phyloP scores from a whole-genome alignment of 2,888 invertebrate species.

The Amblyjoppa proteus region DNA sequence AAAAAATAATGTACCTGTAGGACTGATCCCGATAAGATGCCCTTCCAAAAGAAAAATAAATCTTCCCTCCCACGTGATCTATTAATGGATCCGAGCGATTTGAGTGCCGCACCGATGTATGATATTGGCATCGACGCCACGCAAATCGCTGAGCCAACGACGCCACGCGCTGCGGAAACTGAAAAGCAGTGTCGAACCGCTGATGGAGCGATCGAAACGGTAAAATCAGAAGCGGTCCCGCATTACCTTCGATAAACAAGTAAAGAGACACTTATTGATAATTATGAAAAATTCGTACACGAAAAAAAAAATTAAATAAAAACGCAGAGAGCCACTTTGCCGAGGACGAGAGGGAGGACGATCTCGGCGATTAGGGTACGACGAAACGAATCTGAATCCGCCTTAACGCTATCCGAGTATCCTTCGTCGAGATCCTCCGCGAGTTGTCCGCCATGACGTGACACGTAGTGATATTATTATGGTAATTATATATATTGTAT shows the following conservation, averaged over 20 bases:
- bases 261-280: neutral
- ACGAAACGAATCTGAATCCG: constrained; percentile 65
- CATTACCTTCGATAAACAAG: neutral
- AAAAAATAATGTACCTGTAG: constrained; percentile 29
- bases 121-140: constrained; percentile 4
- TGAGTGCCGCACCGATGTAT: neutral
- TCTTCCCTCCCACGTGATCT: constrained; percentile 13
- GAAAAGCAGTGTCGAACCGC: constrained; percentile 55
- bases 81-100: constrained; percentile 30
- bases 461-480: constrained; percentile 44
- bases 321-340: constrained; percentile 59
- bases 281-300: constrained; percentile 8
- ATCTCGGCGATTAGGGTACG: constrained; percentile 51
- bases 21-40: constrained; percentile 12
- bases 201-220: constrained; percentile 60
- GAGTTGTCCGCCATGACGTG: constrained; percentile 5
- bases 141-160: constrained; percentile 49
- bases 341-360: constrained; percentile 19
- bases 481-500: neutral
- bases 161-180: constrained; percentile 54
- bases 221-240: neutral
- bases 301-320: constrained; percentile 22
- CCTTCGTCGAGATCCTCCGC: constrained; percentile 51
- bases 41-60: constrained; percentile 19
- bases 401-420: constrained; percentile 64